A percentile compares a stretch with the other conserved stretches of the same genome.
phyloP scores from a whole-genome alignment of 92 coral and sea anemone genomes.

The Epizoanthus stellaris region DNA sequence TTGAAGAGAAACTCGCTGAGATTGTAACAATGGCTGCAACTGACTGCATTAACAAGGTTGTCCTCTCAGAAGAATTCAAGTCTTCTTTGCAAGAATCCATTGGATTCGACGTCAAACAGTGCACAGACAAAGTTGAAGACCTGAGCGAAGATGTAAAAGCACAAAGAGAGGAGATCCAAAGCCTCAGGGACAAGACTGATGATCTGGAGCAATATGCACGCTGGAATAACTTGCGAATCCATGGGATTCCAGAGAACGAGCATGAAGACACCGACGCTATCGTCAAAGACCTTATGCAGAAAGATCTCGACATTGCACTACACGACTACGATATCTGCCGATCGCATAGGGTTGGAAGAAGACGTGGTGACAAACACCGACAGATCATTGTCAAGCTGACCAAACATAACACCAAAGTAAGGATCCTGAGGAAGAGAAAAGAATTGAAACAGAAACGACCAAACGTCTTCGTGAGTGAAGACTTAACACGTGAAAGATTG shows the following conservation, averaged over 20 bases:
- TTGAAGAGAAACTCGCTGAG: neutral
- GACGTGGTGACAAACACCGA: neutral
- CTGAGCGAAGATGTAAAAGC: conserved; percentile 8
- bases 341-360: conserved; percentile 23
- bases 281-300: conserved; percentile 25
- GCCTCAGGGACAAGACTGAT: conserved; percentile 11
- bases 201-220: conserved; percentile 8
- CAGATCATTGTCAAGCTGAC: conserved; percentile 15
- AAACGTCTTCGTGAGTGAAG: conserved; percentile 28
- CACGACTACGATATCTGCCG: conserved; percentile 30
- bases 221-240: conserved; percentile 6
- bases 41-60: conserved; percentile 1
- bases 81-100: conserved; percentile 18
- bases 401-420: conserved; percentile 14
- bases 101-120: conserved; percentile 10
- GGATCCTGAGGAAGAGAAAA: conserved; percentile 20
- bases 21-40: conserved; percentile 4
- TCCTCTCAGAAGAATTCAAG: conserved; percentile 23
- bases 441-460: neutral
- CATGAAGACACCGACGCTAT: conserved; percentile 3
- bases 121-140: conserved; percentile 12
- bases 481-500: conserved; percentile 22
- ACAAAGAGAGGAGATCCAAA: conserved; percentile 1
- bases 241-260: conserved; percentile 5
- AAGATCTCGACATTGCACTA: neutral